phyloP scores from a whole-genome alignment of 1,140 invertebrate species.

The Eurytemora carolleeae region DNA sequence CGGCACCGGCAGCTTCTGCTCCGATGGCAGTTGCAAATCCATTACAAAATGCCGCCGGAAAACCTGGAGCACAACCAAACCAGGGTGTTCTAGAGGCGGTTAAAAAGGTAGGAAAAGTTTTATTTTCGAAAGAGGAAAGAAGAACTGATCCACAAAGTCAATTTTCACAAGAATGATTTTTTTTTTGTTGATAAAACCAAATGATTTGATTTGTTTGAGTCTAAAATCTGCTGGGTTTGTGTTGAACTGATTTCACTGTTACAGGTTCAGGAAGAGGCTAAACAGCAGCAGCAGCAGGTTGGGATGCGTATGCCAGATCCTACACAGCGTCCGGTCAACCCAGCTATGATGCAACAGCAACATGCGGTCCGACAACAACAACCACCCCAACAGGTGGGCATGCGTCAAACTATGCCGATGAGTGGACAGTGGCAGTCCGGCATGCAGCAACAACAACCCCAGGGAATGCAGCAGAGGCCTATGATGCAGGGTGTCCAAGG shows the following conservation, averaged over 20 bases:
- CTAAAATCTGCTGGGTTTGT: too few species aligned
- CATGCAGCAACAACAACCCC: constrained; percentile 19
- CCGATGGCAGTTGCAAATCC: neutral
- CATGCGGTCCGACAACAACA: constrained; percentile 22
- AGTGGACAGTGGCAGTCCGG: constrained; percentile 4
- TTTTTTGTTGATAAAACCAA: too few species aligned
- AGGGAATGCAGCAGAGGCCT: constrained; percentile 20
- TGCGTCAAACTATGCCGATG: neutral
- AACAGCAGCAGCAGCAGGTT: constrained; percentile 54
- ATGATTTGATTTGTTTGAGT: too few species aligned
- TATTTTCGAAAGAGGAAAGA: too few species aligned
- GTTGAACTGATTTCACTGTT: too few species aligned
- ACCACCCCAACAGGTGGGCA: neutral
- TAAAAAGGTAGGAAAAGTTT: constrained; percentile 36
- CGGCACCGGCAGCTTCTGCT: constrained; percentile 16
- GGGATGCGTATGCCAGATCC: constrained; percentile 25
- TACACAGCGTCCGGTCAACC: constrained; percentile 21
- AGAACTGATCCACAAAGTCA: too few species aligned
- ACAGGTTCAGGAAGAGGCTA: constrained; percentile 68
- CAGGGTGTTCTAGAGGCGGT: constrained; percentile 63
- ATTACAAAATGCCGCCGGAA: neutral
- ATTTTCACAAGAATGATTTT: too few species aligned
- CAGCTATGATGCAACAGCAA: too few species aligned
- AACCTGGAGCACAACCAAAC: constrained; percentile 42
- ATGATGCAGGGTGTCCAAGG: constrained; percentile 14